Base-by-base conservation (phyloP, 1,140 invertebrate species). In the Harpegnathos saltator region DNA sequence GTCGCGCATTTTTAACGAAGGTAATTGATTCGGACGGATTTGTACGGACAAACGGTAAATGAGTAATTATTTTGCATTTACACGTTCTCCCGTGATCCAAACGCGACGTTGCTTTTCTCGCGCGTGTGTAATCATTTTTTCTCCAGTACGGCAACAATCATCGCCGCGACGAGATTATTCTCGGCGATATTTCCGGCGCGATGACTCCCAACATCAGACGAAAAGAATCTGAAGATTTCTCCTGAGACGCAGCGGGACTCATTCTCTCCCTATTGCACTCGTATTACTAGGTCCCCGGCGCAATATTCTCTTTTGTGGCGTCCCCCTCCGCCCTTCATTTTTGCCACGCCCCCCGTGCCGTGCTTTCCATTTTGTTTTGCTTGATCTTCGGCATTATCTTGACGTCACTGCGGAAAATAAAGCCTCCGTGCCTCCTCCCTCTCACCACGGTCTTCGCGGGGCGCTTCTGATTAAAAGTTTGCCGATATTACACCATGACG, bases 391-490 rank as follows among this genome's bases (percentile, higher is more conserved):
- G 78, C 83, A 59, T 90, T 87, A 77, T 84, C 54, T 58, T 19
- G 59, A 65, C 81, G 83, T 89, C 85, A 90, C 81, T 81, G 83
- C 58, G 63, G 80, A 87, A 90, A 89, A 90, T 90, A 88, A 89
- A 89, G 83, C 83, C 81, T 83, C 75, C 63, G 61, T 58, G 29
- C 56, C n/a, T 50, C 59, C 84, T 24, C 19, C 19, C 9, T 66
- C 56, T 74, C 54, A n/a, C n/a, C n/a, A n/a, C n/a, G n/a, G n/a
- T n/a, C n/a, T n/a, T n/a, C n/a, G n/a, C 58, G 48, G 38, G 65
- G 22, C n/a, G n/a, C n/a, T 62, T 84, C 85, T 90, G 89, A 90
- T 90, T 89, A 90, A 89, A 90, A 90, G 88, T 89, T 90, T 85
- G 72, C 83, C 88, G 65, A 87, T 89, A 89, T 89, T 89, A 85